phyloP scores from a whole-genome alignment of 2,113 vertebrate genomes.

The Casuarius casuarius region DNA sequence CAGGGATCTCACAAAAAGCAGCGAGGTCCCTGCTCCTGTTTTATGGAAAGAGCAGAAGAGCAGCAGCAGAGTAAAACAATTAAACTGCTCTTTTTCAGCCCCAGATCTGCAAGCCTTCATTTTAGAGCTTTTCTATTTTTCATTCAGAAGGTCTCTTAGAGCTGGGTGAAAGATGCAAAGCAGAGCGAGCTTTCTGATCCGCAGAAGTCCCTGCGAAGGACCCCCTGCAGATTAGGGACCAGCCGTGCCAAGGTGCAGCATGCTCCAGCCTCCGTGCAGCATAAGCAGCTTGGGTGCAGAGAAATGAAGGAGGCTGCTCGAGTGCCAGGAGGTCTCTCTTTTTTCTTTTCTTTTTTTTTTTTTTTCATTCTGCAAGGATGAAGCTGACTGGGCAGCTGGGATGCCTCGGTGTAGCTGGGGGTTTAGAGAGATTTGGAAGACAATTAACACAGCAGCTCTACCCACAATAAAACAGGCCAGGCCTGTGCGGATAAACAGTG shows the following conservation, averaged over 20 bases:
- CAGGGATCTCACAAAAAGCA: neutral
- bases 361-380: neutral
- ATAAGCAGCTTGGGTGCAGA: no score
- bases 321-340: no score
- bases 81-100: neutral
- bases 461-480: neutral
- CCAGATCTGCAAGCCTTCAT: neutral
- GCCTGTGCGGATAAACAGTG: neutral
- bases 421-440: neutral
- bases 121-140: neutral
- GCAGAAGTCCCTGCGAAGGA: neutral
- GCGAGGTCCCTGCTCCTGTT: neutral
- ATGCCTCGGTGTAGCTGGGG: neutral
- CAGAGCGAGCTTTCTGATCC: neutral
- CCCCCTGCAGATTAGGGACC: neutral
- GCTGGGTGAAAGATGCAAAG: neutral
- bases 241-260: neutral
- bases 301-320: no score
- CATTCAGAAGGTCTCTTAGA: neutral
- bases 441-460: neutral
- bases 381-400: rapidly evolving
- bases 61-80: neutral
- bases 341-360: no score
- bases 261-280: neutral
- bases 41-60: neutral